Conservation (phyloP, 1,140 invertebrate genomes). For the Octopus bimaculoides region DNA sequence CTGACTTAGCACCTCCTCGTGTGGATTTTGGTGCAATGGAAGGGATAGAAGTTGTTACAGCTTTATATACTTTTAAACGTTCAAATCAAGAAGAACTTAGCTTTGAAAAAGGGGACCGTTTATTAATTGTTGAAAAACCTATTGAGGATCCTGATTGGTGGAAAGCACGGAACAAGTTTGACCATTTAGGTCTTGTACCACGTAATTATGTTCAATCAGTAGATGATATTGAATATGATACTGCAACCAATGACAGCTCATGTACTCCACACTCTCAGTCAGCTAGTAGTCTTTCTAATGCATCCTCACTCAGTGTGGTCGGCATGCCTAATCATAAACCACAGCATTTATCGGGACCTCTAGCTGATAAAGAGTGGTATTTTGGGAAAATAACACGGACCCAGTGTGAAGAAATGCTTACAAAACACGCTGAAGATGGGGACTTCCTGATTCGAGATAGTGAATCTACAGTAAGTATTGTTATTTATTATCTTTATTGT, state of each 20-base stretch:
- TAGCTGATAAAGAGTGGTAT: slow-evolving; percentile 74
- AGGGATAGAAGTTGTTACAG: slow-evolving; percentile 75
- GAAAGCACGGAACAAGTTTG: slow-evolving; percentile 86
- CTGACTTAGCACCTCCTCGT: slow-evolving; percentile 76
- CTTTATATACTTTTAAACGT: slow-evolving; percentile 51
- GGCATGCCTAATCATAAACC: slow-evolving; percentile 41
- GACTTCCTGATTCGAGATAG: slow-evolving; percentile 98
- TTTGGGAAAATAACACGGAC: slow-evolving; percentile 92
- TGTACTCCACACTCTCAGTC: slow-evolving; percentile 54
- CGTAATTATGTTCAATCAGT: slow-evolving; percentile 85
- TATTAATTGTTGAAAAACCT: slow-evolving; percentile 93
- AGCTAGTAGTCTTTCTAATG: slow-evolving; percentile 51
- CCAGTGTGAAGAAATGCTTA: slow-evolving; percentile 91
- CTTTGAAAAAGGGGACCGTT: slow-evolving; percentile 84
- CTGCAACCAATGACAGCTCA: slow-evolving; percentile 34
- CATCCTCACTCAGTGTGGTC: slow-evolving; percentile 36
- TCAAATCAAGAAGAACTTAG: slow-evolving; percentile 92
- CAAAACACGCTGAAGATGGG: slow-evolving; percentile 90
- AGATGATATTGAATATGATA: slow-evolving; percentile 42
- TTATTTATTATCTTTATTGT: not conserved
- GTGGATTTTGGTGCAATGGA: slow-evolving; percentile 61
- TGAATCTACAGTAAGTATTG: slow-evolving; percentile 90
- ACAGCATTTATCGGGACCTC: slow-evolving; percentile 47
- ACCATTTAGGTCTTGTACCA: slow-evolving; percentile 88
- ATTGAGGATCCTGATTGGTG: slow-evolving; percentile 98